These are phyloP conservation scores for Tetragonula clypearis DNA, from an alignment of 1,140 invertebrate genomes.

Conservation along the genomic window DNA sequence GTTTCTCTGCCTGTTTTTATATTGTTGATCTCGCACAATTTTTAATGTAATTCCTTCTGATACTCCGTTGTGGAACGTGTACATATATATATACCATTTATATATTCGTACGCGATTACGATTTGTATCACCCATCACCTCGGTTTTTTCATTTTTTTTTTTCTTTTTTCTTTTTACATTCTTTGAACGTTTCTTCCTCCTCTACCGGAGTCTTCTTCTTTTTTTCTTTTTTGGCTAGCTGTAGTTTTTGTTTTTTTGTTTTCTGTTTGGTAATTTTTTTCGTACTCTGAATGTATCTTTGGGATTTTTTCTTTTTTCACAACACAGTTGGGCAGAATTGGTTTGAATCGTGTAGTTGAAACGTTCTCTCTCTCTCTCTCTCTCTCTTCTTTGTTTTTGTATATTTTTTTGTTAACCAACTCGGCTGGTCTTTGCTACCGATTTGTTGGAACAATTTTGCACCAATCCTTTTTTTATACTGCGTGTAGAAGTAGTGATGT, in stretches of 20 bases:
- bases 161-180: slow-evolving; percentile 2
- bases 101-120: slow-evolving; percentile 24
- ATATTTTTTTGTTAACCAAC: slow-evolving; percentile 13
- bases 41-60: slow-evolving; percentile 46
- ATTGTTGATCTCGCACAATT: slow-evolving; percentile 53
- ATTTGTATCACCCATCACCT: slow-evolving; percentile 49
- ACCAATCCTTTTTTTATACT: slow-evolving; percentile 58
- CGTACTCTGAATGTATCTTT: slow-evolving; percentile 53
- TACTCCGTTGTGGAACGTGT: slow-evolving; percentile 38
- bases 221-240: slow-evolving; percentile 16
- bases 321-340: not conserved
- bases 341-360: slow-evolving; percentile 11
- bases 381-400: not conserved
- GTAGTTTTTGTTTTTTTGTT: slow-evolving; percentile 44
- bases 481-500: slow-evolving; percentile 45
- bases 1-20: slow-evolving; percentile 56
- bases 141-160: slow-evolving; percentile 25
- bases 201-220: not conserved
- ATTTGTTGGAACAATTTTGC: slow-evolving; percentile 40
- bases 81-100: slow-evolving; percentile 32
- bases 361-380: not conserved
- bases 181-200: slow-evolving; percentile 32
- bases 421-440: slow-evolving; percentile 16
- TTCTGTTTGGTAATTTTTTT: slow-evolving; percentile 49
- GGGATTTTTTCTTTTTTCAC: slow-evolving; percentile 25